phyloP scores from a whole-genome alignment of 2,888 invertebrate species.

The Apotomis capreana region DNA sequence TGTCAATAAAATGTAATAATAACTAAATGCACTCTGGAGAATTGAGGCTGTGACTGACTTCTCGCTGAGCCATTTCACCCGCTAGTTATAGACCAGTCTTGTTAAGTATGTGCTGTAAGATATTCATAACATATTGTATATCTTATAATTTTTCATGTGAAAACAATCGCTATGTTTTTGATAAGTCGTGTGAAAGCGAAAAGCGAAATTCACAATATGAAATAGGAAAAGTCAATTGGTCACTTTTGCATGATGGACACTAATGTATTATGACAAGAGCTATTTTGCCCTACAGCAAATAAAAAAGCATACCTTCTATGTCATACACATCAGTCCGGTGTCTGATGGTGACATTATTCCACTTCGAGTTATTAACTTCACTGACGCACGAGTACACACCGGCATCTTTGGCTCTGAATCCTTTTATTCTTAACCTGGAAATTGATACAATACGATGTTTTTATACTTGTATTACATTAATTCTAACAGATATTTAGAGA shows the following conservation, averaged over 20 bases:
- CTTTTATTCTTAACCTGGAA: constrained; percentile 76
- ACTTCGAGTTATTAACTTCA: constrained; percentile 59
- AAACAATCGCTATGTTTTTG: too few species aligned
- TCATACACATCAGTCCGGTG: constrained; percentile 56
- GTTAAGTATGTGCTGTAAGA: background rate
- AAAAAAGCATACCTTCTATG: constrained; percentile 58
- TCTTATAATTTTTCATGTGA: too few species aligned
- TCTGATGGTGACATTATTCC: constrained; percentile 64
- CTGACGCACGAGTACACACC: constrained; percentile 76
- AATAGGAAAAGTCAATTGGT: too few species aligned
- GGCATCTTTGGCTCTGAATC: constrained; percentile 73
- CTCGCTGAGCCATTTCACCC: constrained; percentile 4
- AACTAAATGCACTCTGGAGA: constrained; percentile 47
- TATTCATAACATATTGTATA: too few species aligned
- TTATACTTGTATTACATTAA: background rate
- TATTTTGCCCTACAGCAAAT: too few species aligned
- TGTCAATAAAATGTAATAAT: constrained; percentile 67
- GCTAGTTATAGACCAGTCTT: constrained; percentile 6
- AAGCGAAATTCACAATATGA: too few species aligned
- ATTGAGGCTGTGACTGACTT: constrained; percentile 25
- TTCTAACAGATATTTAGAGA: too few species aligned
- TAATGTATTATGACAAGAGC: too few species aligned
- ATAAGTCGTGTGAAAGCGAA: too few species aligned
- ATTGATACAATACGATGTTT: background rate
- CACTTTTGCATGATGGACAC: too few species aligned